These are phyloP conservation scores for Pempheris klunzingeri DNA, from an alignment of 2,797 vertebrate species.

Conservation along the genomic window DNA sequence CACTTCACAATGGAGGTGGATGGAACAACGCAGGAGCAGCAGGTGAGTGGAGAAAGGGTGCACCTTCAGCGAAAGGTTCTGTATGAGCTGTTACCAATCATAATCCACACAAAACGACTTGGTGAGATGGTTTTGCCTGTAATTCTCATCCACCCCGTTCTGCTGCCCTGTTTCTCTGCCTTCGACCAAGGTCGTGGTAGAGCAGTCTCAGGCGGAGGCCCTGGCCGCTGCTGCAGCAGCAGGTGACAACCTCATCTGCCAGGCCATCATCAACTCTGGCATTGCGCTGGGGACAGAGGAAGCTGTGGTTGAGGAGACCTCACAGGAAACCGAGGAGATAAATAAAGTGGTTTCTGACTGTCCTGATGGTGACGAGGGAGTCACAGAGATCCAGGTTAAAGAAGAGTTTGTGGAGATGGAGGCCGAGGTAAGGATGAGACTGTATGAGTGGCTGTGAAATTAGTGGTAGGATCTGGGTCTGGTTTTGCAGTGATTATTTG, in stretches of 20 bases:
- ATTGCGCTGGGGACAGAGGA: conserved; percentile 89
- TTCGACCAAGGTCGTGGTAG: conserved; percentile 77
- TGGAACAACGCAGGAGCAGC: conserved; percentile 82
- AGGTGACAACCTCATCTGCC: conserved; percentile 92
- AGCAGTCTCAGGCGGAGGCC: conserved; percentile 82
- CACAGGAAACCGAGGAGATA: conserved; percentile 48
- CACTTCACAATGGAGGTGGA: conserved; percentile 94
- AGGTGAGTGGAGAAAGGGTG: conserved; percentile 62
- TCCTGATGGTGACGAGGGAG: conserved; percentile 63
- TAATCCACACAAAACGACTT: neutral
- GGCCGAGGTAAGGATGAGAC: conserved; percentile 55
- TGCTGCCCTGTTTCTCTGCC: neutral
- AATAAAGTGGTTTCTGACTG: conserved; percentile 72
- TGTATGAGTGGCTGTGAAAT: no score
- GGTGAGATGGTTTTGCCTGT: neutral
- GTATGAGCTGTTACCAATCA: neutral
- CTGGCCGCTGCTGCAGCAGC: conserved; percentile 83
- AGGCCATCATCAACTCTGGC: conserved; percentile 96
- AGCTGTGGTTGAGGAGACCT: conserved; percentile 65
- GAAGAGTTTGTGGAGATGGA: conserved; percentile 84
- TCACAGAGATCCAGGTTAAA: conserved; percentile 85
- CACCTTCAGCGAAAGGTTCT: neutral
- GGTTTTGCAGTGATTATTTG: neutral
- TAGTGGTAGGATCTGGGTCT: no score
- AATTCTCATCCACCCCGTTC: neutral